Conservation (phyloP, 2,113 vertebrate genomes). For the Lepidothrix coronata region DNA sequence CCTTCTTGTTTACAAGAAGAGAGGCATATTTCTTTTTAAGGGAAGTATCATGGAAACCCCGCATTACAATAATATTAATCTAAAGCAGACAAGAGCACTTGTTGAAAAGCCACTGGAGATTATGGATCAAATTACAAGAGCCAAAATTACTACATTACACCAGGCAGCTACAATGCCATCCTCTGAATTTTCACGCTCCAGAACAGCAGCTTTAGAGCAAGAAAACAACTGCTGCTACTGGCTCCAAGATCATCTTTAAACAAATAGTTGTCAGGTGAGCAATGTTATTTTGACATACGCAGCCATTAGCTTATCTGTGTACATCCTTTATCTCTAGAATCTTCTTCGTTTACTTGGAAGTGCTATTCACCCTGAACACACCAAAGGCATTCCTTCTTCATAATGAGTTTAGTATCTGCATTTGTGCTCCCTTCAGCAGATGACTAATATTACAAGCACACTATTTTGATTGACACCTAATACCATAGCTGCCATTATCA, state of each 20-base stretch:
- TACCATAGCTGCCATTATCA: constrained; percentile 60
- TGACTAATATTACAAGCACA: constrained; percentile 52
- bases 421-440: constrained; percentile 34
- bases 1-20: background rate
- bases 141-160: background rate
- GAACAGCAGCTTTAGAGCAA: background rate
- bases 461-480: constrained; percentile 62
- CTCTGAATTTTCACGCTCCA: background rate
- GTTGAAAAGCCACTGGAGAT: background rate
- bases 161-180: background rate
- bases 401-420: constrained; percentile 20
- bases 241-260: background rate
- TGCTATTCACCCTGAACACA: background rate
- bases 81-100: background rate
- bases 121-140: background rate
- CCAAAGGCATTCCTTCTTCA: constrained; percentile 15
- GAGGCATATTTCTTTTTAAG: background rate
- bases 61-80: background rate
- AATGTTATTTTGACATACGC: background rate
- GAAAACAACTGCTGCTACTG: background rate
- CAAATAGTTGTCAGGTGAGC: background rate
- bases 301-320: background rate
- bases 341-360: constrained; percentile 4
- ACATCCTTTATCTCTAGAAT: constrained; percentile 1
- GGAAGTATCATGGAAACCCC: background rate